A percentile compares a stretch with the other conserved stretches of the same genome.
phyloP scores from a whole-genome alignment of 2,888 invertebrate species.

The Epistrophe grossulariae region DNA sequence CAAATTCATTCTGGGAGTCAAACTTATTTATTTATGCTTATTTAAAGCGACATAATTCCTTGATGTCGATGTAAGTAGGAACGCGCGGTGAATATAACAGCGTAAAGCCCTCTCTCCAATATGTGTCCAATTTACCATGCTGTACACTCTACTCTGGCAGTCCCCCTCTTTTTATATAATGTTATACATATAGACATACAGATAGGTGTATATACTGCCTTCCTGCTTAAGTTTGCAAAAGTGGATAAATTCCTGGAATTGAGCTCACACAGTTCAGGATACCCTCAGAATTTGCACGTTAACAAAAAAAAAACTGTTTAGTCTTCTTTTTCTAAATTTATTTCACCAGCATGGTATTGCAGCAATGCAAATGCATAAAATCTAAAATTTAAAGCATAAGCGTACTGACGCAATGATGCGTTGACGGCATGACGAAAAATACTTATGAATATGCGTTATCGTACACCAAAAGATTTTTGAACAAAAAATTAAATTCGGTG shows the following conservation, averaged over 20 bases:
- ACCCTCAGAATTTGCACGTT: slow-evolving; percentile 4
- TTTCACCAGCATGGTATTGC: slow-evolving; percentile 11
- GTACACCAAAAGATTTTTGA: no score
- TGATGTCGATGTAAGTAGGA: neutral
- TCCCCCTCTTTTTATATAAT: slow-evolving; percentile 6
- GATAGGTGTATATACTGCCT: neutral
- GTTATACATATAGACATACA: neutral
- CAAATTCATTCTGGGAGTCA: slow-evolving; percentile 43
- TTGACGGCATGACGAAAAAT: no score
- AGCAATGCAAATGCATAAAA: no score
- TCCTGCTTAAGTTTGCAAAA: slow-evolving; percentile 25
- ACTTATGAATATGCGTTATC: no score
- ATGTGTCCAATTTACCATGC: slow-evolving; percentile 61
- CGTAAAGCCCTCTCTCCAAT: slow-evolving; percentile 18
- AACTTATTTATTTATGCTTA: slow-evolving; percentile 60
- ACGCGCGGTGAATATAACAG: neutral
- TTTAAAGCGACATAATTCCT: slow-evolving; percentile 62
- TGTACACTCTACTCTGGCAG: slow-evolving; percentile 30
- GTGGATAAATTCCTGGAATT: slow-evolving; percentile 69
- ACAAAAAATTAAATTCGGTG: no score
- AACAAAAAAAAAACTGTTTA: neutral
- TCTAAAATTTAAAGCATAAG: no score
- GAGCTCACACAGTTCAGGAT: slow-evolving; percentile 43
- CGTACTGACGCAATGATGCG: no score
- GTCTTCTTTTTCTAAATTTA: neutral